Base-by-base conservation (phyloP, 2,888 invertebrate genomes). In the Sinopyrophorus schimmeli region DNA sequence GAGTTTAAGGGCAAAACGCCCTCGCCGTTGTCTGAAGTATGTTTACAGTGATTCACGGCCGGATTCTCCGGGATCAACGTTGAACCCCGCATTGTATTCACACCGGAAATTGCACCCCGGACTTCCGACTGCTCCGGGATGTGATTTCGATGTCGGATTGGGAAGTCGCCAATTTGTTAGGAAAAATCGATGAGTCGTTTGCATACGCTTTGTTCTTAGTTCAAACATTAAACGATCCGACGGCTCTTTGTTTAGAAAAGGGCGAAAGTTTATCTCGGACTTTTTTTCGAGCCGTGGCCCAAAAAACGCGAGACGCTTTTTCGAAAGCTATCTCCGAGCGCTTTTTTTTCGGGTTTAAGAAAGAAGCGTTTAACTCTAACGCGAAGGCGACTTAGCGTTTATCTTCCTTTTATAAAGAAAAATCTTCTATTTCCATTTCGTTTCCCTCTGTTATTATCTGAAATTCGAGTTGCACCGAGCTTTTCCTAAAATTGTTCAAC, bases 61-160 rank as follows among this genome's bases (percentile, higher is more conserved):
- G 63, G 63, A 63, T 63, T 60, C 60, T 51, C 58, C 57, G 60
- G 66, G 63, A 64, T 65, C 63, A 59, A 53, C 53, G 53, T 55
- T 55, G 62, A 62, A 56, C 63, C 59, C 53, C 60, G 61, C 59
- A 66, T 67, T 64, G 68, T 67, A 63, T 59, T 64, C 65, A 51
- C 62, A 62, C 64, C 59, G 67, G 67, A 68, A 68, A 68, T 68
- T 67, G 65, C 65, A 60, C 64, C 65, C 67, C 68, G 66, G 67
- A 68, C 67, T 66, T 68, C 68, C 68, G 65, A 51, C 54, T 56
- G 59, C 65, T 63, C 63, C 60, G 64, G 64, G 64, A 62, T 63
- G 63, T 61, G 64, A 64, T 66, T 65, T 56, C 60, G 63, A 61
- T 62, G 61, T 64, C 62, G 60, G 61, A 66, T 65, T 60, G 63